Percentiles rank a stretch among this genome's conserved stretches.
Evolutionary conservation across 2,797 vertebrate species (phyloP).

Genomic region (Ara ararauna): DNA sequence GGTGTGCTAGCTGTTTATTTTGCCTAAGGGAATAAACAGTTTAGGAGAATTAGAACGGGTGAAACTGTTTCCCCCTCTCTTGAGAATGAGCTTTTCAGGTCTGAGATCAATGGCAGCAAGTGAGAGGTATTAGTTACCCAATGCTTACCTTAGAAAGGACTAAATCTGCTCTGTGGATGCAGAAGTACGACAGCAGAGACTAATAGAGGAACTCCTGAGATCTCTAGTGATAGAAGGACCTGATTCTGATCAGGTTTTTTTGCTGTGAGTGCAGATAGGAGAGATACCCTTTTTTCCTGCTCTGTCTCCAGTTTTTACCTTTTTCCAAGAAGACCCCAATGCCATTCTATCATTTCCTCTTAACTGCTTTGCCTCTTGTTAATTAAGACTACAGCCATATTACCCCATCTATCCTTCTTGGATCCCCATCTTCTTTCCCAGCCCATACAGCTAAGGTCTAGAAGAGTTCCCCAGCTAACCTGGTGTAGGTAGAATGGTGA

Average conservation of each 20-base stretch:
- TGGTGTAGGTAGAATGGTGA: neutral
- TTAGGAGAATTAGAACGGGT: slow-evolving; percentile 41
- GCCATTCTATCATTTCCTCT: neutral
- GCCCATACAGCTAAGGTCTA: neutral
- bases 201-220: neutral
- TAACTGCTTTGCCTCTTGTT: neutral
- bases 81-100: slow-evolving; percentile 23
- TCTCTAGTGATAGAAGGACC: neutral
- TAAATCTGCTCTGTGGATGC: neutral
- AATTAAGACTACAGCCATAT: neutral
- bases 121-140: neutral
- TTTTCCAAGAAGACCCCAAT: neutral
- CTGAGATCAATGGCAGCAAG: slow-evolving; percentile 3
- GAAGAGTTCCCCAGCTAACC: neutral
- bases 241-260: neutral
- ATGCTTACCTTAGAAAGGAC: neutral
- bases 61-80: neutral
- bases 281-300: neutral
- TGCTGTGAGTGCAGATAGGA: fast-evolving
- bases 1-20: slow-evolving; percentile 68
- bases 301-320: neutral
- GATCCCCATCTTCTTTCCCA: neutral
- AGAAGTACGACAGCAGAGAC: neutral
- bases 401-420: neutral
- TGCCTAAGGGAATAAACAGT: slow-evolving; percentile 62